Evolutionary conservation across 2,888 invertebrate species (phyloP), one percentile per base, ranked within the genome.

Genomic region (Diaperis boleti): DNA sequence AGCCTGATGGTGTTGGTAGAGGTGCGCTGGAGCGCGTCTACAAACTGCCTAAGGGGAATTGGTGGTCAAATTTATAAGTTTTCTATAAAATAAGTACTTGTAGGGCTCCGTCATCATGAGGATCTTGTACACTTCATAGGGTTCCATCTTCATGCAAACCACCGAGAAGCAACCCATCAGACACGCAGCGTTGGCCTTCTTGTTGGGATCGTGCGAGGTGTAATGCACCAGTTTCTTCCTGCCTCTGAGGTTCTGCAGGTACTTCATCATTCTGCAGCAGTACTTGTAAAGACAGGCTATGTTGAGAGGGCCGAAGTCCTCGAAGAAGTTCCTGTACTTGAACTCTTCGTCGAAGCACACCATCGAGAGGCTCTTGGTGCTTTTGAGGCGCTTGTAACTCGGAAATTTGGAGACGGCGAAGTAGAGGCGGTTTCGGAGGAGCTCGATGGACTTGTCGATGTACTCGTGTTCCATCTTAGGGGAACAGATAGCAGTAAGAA

Each of bases 271-370:
- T 78, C 90, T 88, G 74, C 85, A 86, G 81, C 93, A 95, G 81
- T 94, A 95, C 75, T 90, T 88, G 81, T 91, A 95, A 22, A 96
- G 83, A 85, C 92, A 91, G 1, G 92, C 92, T 70, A 96, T 84
- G 83, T 95, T 95, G 69, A 95, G 82, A 0, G 96, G 96, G 2
- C 96, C 96, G 82, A 96, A 96, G 80, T 96, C 96, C 15, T 89
- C 87, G 81, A 93, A 94, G 81, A 92, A 94, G 79, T 92, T 93
- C 82, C 91, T 89, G 78, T 94, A 94, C 0, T 90, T 81, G 68
- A 93, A 83, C 75, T 93, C 92, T 71, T 91, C 86, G 76, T 94
- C 94, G 63, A 91, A 87, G 74, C 85, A 87, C 80, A 94, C 92
- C 78, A 91, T 94, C 82, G 92, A 89, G 7, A 87, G 86, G 66